A percentile compares a stretch with the other conserved stretches of the same genome.
Conservation (phyloP, 2,888 invertebrate genomes). For the Slavum lentiscoides region DNA sequence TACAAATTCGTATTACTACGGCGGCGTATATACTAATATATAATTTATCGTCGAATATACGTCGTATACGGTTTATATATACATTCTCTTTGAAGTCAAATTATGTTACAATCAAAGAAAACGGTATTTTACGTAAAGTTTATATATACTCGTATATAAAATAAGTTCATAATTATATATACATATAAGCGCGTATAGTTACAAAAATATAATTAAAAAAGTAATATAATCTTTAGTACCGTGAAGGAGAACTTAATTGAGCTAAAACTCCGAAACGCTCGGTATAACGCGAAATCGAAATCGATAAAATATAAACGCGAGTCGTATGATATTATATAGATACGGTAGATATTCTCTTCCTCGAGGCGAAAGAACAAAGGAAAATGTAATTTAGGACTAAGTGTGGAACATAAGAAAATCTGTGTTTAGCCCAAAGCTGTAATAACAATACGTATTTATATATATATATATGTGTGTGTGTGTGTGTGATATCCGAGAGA, state of each 20-base stretch:
- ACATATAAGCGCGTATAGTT: too few relatives aligned
- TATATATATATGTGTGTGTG: too few relatives aligned
- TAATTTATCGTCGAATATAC: too few relatives aligned
- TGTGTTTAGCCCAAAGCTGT: slow-evolving; percentile 15
- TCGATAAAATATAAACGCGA: slow-evolving; percentile 10
- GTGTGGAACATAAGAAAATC: neutral
- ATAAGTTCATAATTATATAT: too few relatives aligned
- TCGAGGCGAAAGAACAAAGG: slow-evolving; percentile 22
- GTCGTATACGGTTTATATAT: too few relatives aligned
- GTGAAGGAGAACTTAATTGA: slow-evolving; percentile 8
- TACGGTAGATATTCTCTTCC: neutral
- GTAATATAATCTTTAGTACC: neutral
- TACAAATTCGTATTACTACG: too few relatives aligned
- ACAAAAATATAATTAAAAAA: neutral
- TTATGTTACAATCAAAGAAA: too few relatives aligned
- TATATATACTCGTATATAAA: too few relatives aligned
- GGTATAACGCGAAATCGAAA: slow-evolving; percentile 53
- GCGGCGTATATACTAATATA: too few relatives aligned
- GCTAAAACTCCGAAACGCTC: neutral
- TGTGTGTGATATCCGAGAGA: slow-evolving; percentile 17
- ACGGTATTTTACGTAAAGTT: too few relatives aligned
- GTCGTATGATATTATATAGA: neutral
- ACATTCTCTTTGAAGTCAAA: too few relatives aligned
- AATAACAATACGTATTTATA: slow-evolving; percentile 37
- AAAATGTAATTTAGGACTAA: slow-evolving; percentile 36